Percentiles rank a stretch among this genome's conserved stretches.
phyloP scores from a whole-genome alignment of 1,140 invertebrate species.

The silkworm (Bombyx mori) region DNA sequence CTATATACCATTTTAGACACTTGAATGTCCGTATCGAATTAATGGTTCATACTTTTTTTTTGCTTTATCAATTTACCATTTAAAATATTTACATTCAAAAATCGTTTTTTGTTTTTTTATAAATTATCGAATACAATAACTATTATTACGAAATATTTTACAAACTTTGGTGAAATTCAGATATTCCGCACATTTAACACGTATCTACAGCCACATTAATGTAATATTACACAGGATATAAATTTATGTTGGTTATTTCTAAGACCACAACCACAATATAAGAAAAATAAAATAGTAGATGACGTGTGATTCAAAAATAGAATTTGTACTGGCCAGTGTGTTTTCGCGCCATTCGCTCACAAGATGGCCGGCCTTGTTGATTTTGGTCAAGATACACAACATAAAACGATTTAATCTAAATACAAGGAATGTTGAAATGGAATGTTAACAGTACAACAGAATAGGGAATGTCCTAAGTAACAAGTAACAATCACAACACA shows the following conservation, averaged over 20 bases:
- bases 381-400: slow-evolving; percentile 2
- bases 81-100: slow-evolving; percentile 67
- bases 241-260: no score
- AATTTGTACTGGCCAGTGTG: no score
- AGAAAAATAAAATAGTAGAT: no score
- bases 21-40: slow-evolving; percentile 50
- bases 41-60: slow-evolving; percentile 57
- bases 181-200: slow-evolving; percentile 57
- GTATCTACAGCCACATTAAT: slow-evolving; percentile 36
- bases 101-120: slow-evolving; percentile 32
- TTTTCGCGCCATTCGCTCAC: no score
- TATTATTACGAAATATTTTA: slow-evolving; percentile 69
- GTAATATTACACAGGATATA: not conserved
- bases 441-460: slow-evolving; percentile 57
- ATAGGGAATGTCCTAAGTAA: slow-evolving; percentile 31
- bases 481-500: slow-evolving; percentile 60
- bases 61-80: slow-evolving; percentile 57
- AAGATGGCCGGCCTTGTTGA: no score
- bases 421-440: slow-evolving; percentile 50
- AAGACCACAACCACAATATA: no score
- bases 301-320: no score
- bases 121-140: slow-evolving; percentile 55
- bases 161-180: slow-evolving; percentile 70
- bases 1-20: slow-evolving; percentile 68
- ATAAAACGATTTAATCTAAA: slow-evolving; percentile 14